Evolutionary conservation across 2,113 vertebrate species (phyloP), one percentile per base, ranked within the genome.

Genomic region (Percina caprodes): DNA sequence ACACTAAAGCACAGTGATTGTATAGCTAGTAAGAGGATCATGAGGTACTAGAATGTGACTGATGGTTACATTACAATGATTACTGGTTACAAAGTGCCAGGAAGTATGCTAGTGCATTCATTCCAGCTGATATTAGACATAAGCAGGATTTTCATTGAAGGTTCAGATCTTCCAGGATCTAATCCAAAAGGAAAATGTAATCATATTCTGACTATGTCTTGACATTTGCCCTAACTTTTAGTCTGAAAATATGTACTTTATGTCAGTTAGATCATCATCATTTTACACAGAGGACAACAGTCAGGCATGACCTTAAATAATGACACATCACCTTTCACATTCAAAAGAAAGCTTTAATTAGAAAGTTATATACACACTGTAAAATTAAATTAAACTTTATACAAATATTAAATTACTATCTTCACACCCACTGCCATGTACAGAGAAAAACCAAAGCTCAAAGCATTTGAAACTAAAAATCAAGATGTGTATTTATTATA

Each of bases 361-460:
- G 97, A 99, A 99, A 98, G 97, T 97, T 99, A 99, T 99, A 97
- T 98, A 99, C 98, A 99, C 95, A 99, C 96, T 97, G 97, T 97
- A 96, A 96, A 97, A 97, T 98, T 99, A 99, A 99, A 99, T 99
- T 99, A 99, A 98, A 97, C 96, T 99, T 98, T 99, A 95, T 99
- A 99, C 98, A 99, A 99, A 99, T 99, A 99, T 99, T 99, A 99
- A 99, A 99, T 99, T 99, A 98, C 96, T 97, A 99, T 99, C 95
- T 97, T 98, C 96, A 98, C 97, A 97, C 97, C 97, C 97, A 97
- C 95, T 96, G 96, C 96, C 97, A 97, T 97, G 96, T 97, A 98
- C 97, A 98, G 95, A 96, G 94, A 94, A 95, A 94, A 94, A 90
- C 68, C 88, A 92, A 95, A 93, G 87, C 83, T 83, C 72, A 94